Evolutionary conservation across 1,140 invertebrate genomes (phyloP).

Genomic region (Vanessa atalanta): DNA sequence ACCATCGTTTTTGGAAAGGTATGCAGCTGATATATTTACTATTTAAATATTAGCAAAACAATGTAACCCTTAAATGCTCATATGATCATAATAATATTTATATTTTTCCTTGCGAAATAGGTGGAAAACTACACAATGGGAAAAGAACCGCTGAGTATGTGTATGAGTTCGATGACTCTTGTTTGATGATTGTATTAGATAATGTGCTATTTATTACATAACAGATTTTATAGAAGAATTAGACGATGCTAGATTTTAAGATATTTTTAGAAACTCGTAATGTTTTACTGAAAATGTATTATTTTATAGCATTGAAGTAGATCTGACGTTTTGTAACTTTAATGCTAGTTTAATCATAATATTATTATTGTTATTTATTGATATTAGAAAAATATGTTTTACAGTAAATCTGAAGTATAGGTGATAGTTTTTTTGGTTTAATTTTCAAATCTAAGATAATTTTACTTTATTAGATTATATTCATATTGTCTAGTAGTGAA

Average conservation of each 20-base stretch:
- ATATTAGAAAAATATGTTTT: conserved; percentile 1
- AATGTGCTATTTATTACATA: conserved; percentile 31
- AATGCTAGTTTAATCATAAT: conserved; percentile 11
- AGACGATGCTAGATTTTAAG: conserved; percentile 33
- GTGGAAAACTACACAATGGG: conserved; percentile 50
- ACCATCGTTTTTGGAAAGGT: conserved; percentile 83
- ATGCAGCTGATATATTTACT: conserved; percentile 14
- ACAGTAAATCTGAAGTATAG: neutral
- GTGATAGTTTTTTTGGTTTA: neutral
- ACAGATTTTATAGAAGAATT: conserved; percentile 25
- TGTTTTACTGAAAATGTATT: neutral
- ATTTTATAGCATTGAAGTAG: conserved; percentile 19
- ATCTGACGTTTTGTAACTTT: conserved; percentile 11
- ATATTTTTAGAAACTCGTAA: conserved; percentile 1
- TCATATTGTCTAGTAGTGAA: neutral
- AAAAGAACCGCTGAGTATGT: conserved; percentile 59
- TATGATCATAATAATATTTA: conserved; percentile 26
- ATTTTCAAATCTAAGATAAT: neutral
- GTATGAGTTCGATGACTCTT: conserved; percentile 43
- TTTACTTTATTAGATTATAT: neutral
- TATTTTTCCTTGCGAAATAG: conserved; percentile 53
- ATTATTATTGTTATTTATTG: neutral
- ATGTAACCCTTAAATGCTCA: neutral
- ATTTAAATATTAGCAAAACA: neutral
- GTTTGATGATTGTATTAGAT: conserved; percentile 41